Evolutionary conservation across 2,888 invertebrate genomes (phyloP).

Genomic region (Muscina levida): DNA sequence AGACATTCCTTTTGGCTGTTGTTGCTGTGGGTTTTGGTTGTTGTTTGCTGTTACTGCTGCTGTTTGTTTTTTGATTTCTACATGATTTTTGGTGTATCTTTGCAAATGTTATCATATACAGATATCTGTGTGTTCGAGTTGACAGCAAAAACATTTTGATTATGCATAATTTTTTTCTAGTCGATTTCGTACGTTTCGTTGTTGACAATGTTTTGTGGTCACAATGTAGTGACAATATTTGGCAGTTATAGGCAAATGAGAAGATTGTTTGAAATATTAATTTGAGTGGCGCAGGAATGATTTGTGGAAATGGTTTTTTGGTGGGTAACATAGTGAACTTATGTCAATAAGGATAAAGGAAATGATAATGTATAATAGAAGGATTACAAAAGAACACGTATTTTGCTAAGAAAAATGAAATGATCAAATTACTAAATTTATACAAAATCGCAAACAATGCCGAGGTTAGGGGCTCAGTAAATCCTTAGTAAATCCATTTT

Average conservation of each 20-base stretch:
- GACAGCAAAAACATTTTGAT: conserved; percentile 53
- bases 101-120: conserved; percentile 45
- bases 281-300: too few relatives aligned
- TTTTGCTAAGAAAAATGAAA: too few relatives aligned
- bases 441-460: too few relatives aligned
- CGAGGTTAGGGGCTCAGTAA: too few relatives aligned
- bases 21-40: not conserved
- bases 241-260: not conserved
- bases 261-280: too few relatives aligned
- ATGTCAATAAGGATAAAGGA: too few relatives aligned
- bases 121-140: conserved; percentile 53
- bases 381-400: too few relatives aligned
- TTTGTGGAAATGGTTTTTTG: too few relatives aligned
- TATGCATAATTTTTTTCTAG: conserved; percentile 56
- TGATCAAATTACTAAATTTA: too few relatives aligned
- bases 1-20: conserved; percentile 40
- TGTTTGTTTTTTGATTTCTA: conserved; percentile 27
- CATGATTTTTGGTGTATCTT: conserved; percentile 55
- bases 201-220: not conserved
- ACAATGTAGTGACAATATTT: not conserved
- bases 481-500: too few relatives aligned
- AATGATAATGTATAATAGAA: too few relatives aligned
- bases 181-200: not conserved
- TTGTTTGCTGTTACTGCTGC: not conserved
- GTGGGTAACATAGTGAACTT: too few relatives aligned